These are phyloP conservation scores for Anagyrus pseudococci DNA, from an alignment of 2,888 invertebrate species.

Conservation along the genomic window DNA sequence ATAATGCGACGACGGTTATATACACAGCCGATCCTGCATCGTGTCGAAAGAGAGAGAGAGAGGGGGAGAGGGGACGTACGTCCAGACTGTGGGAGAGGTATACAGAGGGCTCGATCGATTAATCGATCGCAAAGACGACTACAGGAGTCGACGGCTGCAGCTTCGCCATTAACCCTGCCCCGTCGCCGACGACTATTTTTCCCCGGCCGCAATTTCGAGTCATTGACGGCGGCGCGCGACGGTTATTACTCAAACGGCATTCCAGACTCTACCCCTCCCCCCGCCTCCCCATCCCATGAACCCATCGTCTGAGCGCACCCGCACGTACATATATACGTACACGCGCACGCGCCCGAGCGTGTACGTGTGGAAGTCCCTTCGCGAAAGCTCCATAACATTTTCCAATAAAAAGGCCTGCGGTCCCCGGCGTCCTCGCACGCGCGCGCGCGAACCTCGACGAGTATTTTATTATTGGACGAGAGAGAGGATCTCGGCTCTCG, in stretches of 20 bases:
- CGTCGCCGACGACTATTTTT: constrained; percentile 26
- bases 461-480: constrained; percentile 10
- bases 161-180: constrained; percentile 19
- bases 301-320: no score
- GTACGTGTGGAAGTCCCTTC: not conserved
- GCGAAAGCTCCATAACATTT: constrained; percentile 28
- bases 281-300: no score
- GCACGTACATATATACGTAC: not conserved
- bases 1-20: not conserved
- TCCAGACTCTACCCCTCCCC: no score
- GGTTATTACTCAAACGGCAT: constrained; percentile 22
- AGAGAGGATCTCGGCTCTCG: constrained; percentile 6
- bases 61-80: no score
- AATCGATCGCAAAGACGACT: constrained; percentile 19
- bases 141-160: not conserved
- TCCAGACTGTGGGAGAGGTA: no score
- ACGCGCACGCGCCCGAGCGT: not conserved
- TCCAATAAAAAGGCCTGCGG: constrained; percentile 15
- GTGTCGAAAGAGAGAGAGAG: not conserved
- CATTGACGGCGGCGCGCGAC: constrained; percentile 10
- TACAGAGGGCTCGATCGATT: constrained; percentile 29
- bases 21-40: no score
- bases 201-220: constrained; percentile 22
- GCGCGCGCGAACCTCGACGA: not conserved
- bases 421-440: not conserved